These are phyloP conservation scores for Scolanthus callimorphus DNA, from an alignment of 92 coral and sea anemone species.

Conservation along the genomic window DNA sequence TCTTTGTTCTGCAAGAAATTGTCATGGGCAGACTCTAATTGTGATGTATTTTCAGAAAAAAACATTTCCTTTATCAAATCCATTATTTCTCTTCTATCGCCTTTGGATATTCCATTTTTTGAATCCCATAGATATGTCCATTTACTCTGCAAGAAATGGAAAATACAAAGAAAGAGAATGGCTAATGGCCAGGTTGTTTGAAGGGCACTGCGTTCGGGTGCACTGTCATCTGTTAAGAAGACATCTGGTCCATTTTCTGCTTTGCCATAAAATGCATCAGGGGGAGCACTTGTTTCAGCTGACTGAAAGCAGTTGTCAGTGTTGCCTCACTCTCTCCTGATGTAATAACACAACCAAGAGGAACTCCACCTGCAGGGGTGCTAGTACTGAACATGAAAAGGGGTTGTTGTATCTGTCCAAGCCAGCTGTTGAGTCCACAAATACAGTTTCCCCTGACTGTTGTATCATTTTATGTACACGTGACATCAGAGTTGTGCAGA, in stretches of 20 bases:
- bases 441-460: slow-evolving; percentile 57
- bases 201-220: slow-evolving; percentile 30
- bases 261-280: slow-evolving; percentile 50
- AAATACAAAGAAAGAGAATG: slow-evolving; percentile 37
- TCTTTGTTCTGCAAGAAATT: slow-evolving; percentile 20
- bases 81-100: slow-evolving; percentile 38
- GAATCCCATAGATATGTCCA: slow-evolving; percentile 57
- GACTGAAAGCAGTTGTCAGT: slow-evolving; percentile 3
- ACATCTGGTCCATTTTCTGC: slow-evolving; percentile 35
- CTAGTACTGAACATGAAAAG: slow-evolving; percentile 47
- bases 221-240: slow-evolving; percentile 41
- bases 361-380: slow-evolving; percentile 39
- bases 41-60: slow-evolving; percentile 25
- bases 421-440: slow-evolving; percentile 47
- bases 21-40: slow-evolving; percentile 31
- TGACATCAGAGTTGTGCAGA: slow-evolving; percentile 56
- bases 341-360: slow-evolving; percentile 39
- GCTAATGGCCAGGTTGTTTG: slow-evolving; percentile 23
- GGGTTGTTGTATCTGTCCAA: slow-evolving; percentile 54
- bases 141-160: slow-evolving; percentile 48
- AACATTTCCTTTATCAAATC: slow-evolving; percentile 35
- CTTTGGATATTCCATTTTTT: slow-evolving; percentile 30
- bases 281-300: slow-evolving; percentile 22
- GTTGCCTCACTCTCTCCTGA: slow-evolving; percentile 36
- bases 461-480: slow-evolving; percentile 21